Evolutionary conservation across 2,113 vertebrate species (phyloP).

Genomic region (Nesogale talazaci): DNA sequence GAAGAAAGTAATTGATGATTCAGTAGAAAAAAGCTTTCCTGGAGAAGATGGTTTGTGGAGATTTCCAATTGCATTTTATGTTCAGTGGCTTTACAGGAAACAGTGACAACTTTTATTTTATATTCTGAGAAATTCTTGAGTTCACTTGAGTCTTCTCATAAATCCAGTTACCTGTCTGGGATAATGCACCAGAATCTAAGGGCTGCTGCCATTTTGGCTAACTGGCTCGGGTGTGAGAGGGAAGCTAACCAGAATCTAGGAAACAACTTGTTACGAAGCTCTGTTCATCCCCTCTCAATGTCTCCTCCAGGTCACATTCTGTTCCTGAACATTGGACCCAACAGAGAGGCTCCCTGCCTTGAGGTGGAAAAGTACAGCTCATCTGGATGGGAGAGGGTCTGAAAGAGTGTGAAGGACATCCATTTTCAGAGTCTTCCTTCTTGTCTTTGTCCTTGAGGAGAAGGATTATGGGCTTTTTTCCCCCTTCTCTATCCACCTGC

Average conservation of each 20-base stretch:
- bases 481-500: background rate
- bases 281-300: background rate
- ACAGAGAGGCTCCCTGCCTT: background rate
- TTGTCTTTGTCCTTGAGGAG: background rate
- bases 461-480: background rate
- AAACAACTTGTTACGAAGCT: background rate
- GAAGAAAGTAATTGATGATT: background rate
- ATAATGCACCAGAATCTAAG: background rate
- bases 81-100: background rate
- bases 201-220: conserved; percentile 37
- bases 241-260: conserved; percentile 29
- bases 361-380: background rate
- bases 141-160: background rate
- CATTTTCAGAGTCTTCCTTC: background rate
- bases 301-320: background rate
- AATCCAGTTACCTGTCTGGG: background rate
- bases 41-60: too few relatives aligned
- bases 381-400: background rate
- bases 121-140: background rate
- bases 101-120: background rate
- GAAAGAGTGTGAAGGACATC: background rate
- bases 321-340: conserved; percentile 30
- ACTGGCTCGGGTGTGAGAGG: background rate
- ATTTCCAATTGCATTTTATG: too few relatives aligned
- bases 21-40: too few relatives aligned